phyloP scores from a whole-genome alignment of 2,888 invertebrate genomes.

The Globia sparganii region DNA sequence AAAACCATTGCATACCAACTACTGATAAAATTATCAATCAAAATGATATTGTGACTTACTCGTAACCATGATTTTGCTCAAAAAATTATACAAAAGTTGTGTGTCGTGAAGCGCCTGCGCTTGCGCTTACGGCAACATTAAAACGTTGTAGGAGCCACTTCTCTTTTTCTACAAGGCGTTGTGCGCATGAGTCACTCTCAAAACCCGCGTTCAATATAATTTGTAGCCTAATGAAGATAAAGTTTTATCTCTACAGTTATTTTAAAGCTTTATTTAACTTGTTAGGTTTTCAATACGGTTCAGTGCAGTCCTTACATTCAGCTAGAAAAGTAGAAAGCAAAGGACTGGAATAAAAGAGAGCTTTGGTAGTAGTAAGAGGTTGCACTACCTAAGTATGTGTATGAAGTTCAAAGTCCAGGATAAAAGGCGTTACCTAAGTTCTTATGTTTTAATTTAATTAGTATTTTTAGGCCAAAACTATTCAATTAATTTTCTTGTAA shows the following conservation, averaged over 20 bases:
- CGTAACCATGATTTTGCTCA: neutral
- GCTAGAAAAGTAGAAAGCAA: neutral
- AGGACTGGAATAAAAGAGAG: neutral
- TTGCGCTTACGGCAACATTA: conserved; percentile 43
- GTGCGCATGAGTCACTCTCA: conserved; percentile 36
- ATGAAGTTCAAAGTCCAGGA: neutral
- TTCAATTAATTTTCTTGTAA: neutral
- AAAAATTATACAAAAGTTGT: neutral
- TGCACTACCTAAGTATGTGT: neutral
- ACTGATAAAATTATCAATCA: neutral
- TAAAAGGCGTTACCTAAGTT: neutral
- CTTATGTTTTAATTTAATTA: neutral
- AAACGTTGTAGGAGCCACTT: conserved; percentile 49
- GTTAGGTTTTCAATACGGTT: neutral
- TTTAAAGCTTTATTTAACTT: conserved; percentile 10
- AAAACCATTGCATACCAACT: neutral
- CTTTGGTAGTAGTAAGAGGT: neutral
- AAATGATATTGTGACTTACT: neutral
- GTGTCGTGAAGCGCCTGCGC: conserved; percentile 44
- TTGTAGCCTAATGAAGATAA: conserved; percentile 17
- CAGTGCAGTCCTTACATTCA: neutral
- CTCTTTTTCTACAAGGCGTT: conserved; percentile 66
- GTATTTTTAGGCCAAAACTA: neutral
- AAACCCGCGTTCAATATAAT: neutral
- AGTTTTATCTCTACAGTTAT: conserved; percentile 19